Conservation (phyloP, 1,140 invertebrate species). For the Notospermus geniculatus region DNA sequence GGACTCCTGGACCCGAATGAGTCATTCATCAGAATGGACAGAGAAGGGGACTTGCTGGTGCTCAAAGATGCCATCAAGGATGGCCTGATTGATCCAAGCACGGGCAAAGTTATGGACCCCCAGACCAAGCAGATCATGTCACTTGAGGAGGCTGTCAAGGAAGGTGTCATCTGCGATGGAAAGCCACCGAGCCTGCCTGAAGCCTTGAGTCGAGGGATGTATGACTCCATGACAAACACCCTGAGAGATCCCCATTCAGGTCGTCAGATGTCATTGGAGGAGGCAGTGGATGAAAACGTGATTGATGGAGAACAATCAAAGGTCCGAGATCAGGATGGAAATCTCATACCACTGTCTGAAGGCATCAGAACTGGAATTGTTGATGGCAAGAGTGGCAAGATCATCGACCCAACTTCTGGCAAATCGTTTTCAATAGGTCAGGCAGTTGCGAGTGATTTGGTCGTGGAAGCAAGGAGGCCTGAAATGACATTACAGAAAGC, state of each 20-base stretch:
- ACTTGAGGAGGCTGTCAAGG: conserved; percentile 79
- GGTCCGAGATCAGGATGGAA: conserved; percentile 73
- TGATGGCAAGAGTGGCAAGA: too few species aligned
- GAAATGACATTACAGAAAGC: conserved; percentile 80
- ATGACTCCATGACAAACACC: conserved; percentile 72
- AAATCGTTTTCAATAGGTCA: conserved; percentile 54
- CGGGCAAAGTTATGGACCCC: conserved; percentile 69
- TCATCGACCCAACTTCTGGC: conserved; percentile 65
- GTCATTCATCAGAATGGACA: not conserved
- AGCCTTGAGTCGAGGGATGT: conserved; percentile 59
- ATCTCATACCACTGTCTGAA: conserved; percentile 75
- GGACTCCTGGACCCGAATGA: not conserved
- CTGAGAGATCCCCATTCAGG: conserved; percentile 79
- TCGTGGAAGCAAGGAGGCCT: conserved; percentile 50
- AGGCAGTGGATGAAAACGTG: conserved; percentile 57
- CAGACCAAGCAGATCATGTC: conserved; percentile 77
- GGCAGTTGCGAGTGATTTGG: conserved; percentile 47
- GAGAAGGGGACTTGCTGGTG: conserved; percentile 37
- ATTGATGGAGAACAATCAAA: conserved; percentile 69
- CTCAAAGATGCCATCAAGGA: conserved; percentile 73
- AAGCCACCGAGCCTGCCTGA: not conserved
- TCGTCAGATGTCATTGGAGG: conserved; percentile 53
- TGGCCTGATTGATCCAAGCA: conserved; percentile 79
- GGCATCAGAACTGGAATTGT: conserved; percentile 67
- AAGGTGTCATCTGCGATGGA: conserved; percentile 55